Conservation (phyloP, 2,888 invertebrate genomes). For the Apodemia zela region DNA sequence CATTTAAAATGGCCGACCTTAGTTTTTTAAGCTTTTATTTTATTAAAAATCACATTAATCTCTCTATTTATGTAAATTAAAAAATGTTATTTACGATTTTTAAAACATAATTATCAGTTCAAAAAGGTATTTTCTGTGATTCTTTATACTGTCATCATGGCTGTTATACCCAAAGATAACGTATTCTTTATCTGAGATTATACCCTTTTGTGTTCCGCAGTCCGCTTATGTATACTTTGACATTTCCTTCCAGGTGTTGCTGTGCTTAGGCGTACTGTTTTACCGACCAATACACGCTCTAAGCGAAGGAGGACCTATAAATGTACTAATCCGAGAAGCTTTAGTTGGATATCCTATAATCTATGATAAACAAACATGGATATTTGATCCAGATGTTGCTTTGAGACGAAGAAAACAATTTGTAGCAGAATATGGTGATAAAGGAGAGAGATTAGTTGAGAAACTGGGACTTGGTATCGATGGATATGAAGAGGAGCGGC, state of each 20-base stretch:
- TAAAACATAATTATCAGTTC: too few species aligned
- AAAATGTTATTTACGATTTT: too few species aligned
- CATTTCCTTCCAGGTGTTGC: constrained; percentile 43
- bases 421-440: constrained; percentile 81
- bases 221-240: background rate
- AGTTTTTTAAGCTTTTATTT: too few species aligned
- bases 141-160: too few species aligned
- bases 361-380: constrained; percentile 79
- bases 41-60: too few species aligned
- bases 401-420: constrained; percentile 80
- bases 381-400: constrained; percentile 84
- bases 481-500: constrained; percentile 79
- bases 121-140: too few species aligned
- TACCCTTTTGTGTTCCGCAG: background rate
- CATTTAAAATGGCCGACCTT: too few species aligned
- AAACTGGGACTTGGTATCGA: constrained; percentile 83
- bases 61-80: too few species aligned
- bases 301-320: constrained; percentile 50
- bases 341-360: constrained; percentile 82
- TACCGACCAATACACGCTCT: constrained; percentile 39
- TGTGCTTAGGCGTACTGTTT: constrained; percentile 43
- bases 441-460: constrained; percentile 83
- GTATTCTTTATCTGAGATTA: too few species aligned
- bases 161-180: too few species aligned
- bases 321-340: constrained; percentile 67